A percentile compares a stretch with the other conserved stretches of the same genome.
Conservation (phyloP, 2,113 vertebrate species). For the Genyomyrus donnyi region DNA sequence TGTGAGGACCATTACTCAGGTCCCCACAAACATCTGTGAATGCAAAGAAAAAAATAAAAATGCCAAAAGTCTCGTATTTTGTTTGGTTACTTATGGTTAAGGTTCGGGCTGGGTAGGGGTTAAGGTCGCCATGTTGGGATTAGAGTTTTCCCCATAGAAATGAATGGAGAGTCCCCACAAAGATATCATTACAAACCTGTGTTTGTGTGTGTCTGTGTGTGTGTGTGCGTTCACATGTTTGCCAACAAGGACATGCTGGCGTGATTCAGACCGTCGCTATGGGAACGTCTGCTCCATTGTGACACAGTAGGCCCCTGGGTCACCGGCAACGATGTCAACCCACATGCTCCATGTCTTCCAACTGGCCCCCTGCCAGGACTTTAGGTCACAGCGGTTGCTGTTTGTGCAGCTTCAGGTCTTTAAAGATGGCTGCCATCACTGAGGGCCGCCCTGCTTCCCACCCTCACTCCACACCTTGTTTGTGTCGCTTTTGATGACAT, state of each 20-base stretch:
- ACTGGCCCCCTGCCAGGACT: background rate
- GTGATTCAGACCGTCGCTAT: background rate
- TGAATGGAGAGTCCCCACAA: no score
- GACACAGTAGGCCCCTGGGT: background rate
- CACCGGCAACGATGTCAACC: background rate
- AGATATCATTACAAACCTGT: background rate
- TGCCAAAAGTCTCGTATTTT: no score
- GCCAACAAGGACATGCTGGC: background rate
- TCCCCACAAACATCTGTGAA: no score
- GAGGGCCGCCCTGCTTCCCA: background rate
- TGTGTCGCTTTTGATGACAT: background rate
- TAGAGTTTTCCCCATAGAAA: no score
- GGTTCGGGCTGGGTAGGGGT: no score
- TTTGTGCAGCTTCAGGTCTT: background rate
- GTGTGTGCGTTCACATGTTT: conserved; percentile 3
- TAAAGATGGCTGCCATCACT: background rate
- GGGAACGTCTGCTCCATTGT: background rate
- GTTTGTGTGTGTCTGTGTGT: background rate
- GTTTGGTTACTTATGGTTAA: no score
- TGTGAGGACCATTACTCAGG: background rate
- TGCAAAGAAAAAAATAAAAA: no score
- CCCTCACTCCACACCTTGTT: background rate
- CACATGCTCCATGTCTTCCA: background rate
- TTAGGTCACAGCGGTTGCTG: background rate
- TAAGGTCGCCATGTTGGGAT: no score